These are phyloP conservation scores for Gymnocephalus cernua DNA, from an alignment of 2,113 vertebrate genomes.

Conservation along the genomic window DNA sequence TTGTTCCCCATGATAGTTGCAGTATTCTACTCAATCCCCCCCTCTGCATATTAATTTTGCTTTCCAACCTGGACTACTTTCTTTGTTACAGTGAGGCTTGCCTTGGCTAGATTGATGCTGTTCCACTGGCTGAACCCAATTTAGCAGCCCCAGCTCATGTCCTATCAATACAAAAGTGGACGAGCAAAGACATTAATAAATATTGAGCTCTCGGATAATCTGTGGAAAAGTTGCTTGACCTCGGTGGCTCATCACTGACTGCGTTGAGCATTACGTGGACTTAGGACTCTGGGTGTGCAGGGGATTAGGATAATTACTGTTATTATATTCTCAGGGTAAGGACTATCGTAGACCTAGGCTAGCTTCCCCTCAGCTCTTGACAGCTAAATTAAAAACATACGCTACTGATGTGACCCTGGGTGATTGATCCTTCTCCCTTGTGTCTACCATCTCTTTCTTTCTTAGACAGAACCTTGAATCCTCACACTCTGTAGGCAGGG, in stretches of 20 bases:
- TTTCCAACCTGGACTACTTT: slow-evolving; percentile 33
- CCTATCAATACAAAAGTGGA: slow-evolving; percentile 64
- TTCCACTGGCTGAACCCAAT: slow-evolving; percentile 63
- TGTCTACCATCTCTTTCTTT: slow-evolving; percentile 36
- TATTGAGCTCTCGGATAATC: slow-evolving; percentile 77
- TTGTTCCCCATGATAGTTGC: slow-evolving; percentile 46
- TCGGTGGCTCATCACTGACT: slow-evolving; percentile 68
- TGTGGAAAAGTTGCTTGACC: slow-evolving; percentile 80
- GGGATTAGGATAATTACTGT: slow-evolving; percentile 83
- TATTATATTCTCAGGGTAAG: slow-evolving; percentile 79
- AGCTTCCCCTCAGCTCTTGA: slow-evolving; percentile 69
- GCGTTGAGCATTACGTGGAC: slow-evolving; percentile 52
- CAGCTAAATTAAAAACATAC: slow-evolving; percentile 81
- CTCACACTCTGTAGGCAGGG: slow-evolving; percentile 34
- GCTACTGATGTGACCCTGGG: slow-evolving; percentile 64
- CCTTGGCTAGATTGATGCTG: slow-evolving; percentile 40
- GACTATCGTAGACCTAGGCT: slow-evolving; percentile 65
- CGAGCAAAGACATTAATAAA: slow-evolving; percentile 66
- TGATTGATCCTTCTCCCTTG: slow-evolving; percentile 69
- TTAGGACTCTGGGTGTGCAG: slow-evolving; percentile 68
- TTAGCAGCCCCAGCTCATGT: slow-evolving; percentile 24
- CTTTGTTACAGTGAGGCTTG: slow-evolving; percentile 32
- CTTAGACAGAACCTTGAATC: slow-evolving; percentile 38
- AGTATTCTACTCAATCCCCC: slow-evolving; percentile 13
- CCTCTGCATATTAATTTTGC: slow-evolving; percentile 50